phyloP scores from a whole-genome alignment of 1,140 invertebrate genomes.

The Hyposmocoma kahamanoa region DNA sequence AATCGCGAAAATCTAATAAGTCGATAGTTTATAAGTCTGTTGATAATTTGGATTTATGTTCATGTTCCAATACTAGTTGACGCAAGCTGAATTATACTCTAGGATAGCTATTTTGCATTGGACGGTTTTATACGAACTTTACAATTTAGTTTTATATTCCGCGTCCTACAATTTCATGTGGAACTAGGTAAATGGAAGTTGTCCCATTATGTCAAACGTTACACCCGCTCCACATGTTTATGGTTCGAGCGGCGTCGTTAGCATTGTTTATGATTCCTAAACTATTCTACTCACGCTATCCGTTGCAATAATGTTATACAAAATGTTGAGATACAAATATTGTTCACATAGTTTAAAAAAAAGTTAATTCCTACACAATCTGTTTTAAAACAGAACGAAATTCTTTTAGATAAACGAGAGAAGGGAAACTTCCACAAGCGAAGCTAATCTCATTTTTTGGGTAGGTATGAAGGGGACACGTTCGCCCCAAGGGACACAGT shows the following conservation, averaged over 20 bases:
- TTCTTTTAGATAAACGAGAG: slow-evolving; percentile 5
- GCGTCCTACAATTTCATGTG: not conserved
- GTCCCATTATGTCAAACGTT: slow-evolving; percentile 12
- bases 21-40: no score
- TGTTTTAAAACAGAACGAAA: no score
- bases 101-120: no score
- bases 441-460: slow-evolving; percentile 52
- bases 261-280: slow-evolving; percentile 32
- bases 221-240: slow-evolving; percentile 22
- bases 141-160: no score
- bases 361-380: no score
- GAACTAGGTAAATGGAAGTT: slow-evolving; percentile 16
- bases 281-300: slow-evolving; percentile 12
- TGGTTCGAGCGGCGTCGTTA: slow-evolving; percentile 20
- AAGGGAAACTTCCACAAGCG: slow-evolving; percentile 39
- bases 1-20: no score
- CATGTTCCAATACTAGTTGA: no score
- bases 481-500: slow-evolving; percentile 47
- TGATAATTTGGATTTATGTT: no score
- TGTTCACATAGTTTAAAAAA: no score
- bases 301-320: slow-evolving; percentile 21
- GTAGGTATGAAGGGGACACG: slow-evolving; percentile 37
- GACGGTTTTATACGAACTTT: no score
- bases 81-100: no score
- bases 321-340: no score